Base-by-base conservation (phyloP, 2,113 vertebrate species). In the Ptilonorhynchus violaceus region DNA sequence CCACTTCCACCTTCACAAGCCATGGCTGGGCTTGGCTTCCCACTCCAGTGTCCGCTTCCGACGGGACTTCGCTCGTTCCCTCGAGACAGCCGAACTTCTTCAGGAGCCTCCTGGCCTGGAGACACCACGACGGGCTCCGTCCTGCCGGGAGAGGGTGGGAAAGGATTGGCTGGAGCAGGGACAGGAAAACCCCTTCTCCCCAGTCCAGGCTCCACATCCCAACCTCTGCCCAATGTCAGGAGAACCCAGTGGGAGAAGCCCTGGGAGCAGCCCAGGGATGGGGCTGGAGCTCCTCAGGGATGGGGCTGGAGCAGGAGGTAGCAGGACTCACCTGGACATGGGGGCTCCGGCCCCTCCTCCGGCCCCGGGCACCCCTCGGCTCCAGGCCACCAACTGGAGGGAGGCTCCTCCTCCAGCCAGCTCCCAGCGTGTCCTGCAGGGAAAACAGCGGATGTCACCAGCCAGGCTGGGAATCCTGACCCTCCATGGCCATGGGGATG, bases 31-130 rank as follows among this genome's bases (percentile, higher is more conserved):
- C 9, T 33, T 3, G 39, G 39, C 25, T 83, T 25, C 12, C 42
- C 5, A 0, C 20, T 5, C 47, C 15, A 0, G 1, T 9, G 2
- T 9, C n/a, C 0, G 0, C 52, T 78, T 49, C 28, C 0, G 0
- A 5, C 0, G 1, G 37, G 31, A 4, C 11, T n/a, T 52, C 0
- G 0, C 24, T 66, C 10, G 10, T 3, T 14, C 3, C 33, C 3
- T 15, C 2, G 0, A 15, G 17, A 28, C 52, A 22, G 17, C 0
- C 27, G 4, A 66, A 33, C 19, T 70, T 63, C 18, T 21, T n/a
- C 37, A n/a, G 50, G 52, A 82, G 50, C 1, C 2, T 62, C 13
- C 13, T 33, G 3, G 31, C 23, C 9, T 16, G 42, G 8, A 72
- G 70, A 17, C 30, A 10, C 60, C 62, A 41, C 1, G 15, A 22